Evolutionary conservation across 1,140 invertebrate genomes (phyloP).

Genomic region (Zaprionus kolodkinae): DNA sequence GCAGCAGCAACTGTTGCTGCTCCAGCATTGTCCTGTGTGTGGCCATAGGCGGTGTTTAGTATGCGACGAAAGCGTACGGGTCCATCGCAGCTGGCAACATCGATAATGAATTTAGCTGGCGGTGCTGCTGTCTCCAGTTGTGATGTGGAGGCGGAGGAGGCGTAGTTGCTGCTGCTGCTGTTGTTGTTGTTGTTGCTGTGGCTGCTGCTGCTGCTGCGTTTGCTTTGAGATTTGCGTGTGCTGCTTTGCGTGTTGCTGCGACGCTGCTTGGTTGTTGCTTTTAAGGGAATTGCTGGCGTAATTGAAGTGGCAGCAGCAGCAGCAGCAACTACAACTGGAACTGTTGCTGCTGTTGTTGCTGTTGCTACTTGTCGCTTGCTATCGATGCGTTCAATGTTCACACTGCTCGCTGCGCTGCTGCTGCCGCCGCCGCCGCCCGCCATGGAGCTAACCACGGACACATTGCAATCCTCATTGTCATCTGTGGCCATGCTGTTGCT

Average conservation of each 20-base stretch:
- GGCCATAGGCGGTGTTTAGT: constrained; percentile 90
- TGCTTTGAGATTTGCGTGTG: constrained; percentile 1
- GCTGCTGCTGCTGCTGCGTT: constrained; percentile 5
- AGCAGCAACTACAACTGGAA: background rate
- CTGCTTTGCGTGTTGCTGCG: background rate
- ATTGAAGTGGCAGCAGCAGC: constrained; percentile 10
- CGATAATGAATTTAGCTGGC: constrained; percentile 87
- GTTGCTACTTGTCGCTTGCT: constrained; percentile 8
- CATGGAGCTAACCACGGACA: constrained; percentile 72
- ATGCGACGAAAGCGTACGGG: constrained; percentile 93
- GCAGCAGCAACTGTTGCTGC: constrained; percentile 40
- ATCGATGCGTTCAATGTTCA: constrained; percentile 82
- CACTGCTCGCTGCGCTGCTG: constrained; percentile 81
- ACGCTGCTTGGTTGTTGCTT: constrained; percentile 19
- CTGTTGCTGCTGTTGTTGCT: background rate
- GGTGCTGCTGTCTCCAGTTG: constrained; percentile 37
- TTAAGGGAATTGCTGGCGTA: constrained; percentile 11
- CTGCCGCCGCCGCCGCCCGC: constrained; percentile 51
- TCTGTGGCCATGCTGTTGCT: constrained; percentile 82
- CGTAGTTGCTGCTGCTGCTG: constrained; percentile 21
- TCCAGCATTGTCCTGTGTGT: constrained; percentile 57
- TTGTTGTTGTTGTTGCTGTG: background rate
- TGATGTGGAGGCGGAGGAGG: constrained; percentile 27
- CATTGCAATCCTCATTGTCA: constrained; percentile 64
- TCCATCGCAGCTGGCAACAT: constrained; percentile 94